These are phyloP conservation scores for Hyles euphorbiae DNA, from an alignment of 1,140 invertebrate genomes.

Conservation along the genomic window DNA sequence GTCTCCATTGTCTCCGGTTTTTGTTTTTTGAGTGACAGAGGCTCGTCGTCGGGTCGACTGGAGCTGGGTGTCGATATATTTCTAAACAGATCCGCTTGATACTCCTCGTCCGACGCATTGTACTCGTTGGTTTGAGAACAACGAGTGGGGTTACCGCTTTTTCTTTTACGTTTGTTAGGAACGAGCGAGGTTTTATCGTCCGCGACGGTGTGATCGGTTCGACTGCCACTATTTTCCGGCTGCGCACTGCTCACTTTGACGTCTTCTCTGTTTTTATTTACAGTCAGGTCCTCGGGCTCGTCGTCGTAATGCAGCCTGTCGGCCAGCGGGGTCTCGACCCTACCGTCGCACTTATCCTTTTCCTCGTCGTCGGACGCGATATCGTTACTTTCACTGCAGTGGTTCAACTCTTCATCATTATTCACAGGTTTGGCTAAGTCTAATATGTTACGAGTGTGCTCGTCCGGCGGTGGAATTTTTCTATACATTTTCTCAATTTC, in stretches of 20 bases:
- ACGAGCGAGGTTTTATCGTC: conserved; percentile 67
- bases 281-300: conserved; percentile 81
- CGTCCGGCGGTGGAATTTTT: conserved; percentile 56
- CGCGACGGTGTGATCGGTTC: conserved; percentile 59
- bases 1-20: conserved; percentile 65
- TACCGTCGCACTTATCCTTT: conserved; percentile 41
- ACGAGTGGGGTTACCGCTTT: conserved; percentile 91
- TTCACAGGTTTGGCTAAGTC: conserved; percentile 48
- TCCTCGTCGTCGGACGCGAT: conserved; percentile 66
- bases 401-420: conserved; percentile 50
- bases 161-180: conserved; percentile 85
- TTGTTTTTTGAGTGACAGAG: conserved; percentile 78
- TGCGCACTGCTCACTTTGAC: conserved; percentile 6
- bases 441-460: conserved; percentile 45
- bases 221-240: conserved; percentile 57
- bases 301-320: conserved; percentile 66
- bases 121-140: conserved; percentile 82
- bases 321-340: conserved; percentile 29
- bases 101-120: conserved; percentile 78
- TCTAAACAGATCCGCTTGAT: conserved; percentile 71
- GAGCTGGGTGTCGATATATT: conserved; percentile 56
- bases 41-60: conserved; percentile 66
- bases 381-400: conserved; percentile 57
- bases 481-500: conserved; percentile 75
- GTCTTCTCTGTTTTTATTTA: conserved; percentile 79